Evolutionary conservation across 2,888 invertebrate species (phyloP).

Genomic region (Pandemis cinnamomeana): DNA sequence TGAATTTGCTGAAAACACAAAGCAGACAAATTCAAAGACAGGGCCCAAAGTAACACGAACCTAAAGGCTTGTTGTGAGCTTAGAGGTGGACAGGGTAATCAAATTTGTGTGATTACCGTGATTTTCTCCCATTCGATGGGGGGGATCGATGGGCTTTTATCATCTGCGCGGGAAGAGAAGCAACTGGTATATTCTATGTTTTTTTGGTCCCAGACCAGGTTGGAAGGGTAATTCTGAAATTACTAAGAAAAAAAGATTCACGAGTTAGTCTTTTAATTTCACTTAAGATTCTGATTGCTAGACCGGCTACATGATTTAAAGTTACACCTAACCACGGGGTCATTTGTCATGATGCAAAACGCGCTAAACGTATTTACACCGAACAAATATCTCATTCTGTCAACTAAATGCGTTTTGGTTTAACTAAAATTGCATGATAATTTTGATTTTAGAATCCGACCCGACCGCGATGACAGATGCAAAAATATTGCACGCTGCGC

Average conservation of each 20-base stretch:
- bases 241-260: background rate
- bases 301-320: background rate
- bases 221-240: background rate
- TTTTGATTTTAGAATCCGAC: slow-evolving; percentile 75
- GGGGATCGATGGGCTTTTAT: too few relatives aligned
- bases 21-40: too few relatives aligned
- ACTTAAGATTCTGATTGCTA: background rate
- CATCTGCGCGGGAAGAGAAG: too few relatives aligned
- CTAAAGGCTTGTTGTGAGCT: too few relatives aligned
- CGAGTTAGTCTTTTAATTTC: background rate
- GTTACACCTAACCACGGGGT: background rate
- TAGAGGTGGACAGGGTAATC: too few relatives aligned
- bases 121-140: too few relatives aligned
- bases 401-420: slow-evolving; percentile 75
- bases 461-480: slow-evolving; percentile 69
- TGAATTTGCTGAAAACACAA: too few relatives aligned
- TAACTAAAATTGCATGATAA: slow-evolving; percentile 79
- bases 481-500: slow-evolving; percentile 60
- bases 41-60: too few relatives aligned
- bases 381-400: slow-evolving; percentile 73
- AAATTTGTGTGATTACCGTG: too few relatives aligned
- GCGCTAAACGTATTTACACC: slow-evolving; percentile 64
- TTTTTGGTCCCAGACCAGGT: too few relatives aligned
- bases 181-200: too few relatives aligned
- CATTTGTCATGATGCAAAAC: slow-evolving; percentile 59